Conservation (phyloP, 1,140 invertebrate genomes). For the Hesperophylax magnus region DNA sequence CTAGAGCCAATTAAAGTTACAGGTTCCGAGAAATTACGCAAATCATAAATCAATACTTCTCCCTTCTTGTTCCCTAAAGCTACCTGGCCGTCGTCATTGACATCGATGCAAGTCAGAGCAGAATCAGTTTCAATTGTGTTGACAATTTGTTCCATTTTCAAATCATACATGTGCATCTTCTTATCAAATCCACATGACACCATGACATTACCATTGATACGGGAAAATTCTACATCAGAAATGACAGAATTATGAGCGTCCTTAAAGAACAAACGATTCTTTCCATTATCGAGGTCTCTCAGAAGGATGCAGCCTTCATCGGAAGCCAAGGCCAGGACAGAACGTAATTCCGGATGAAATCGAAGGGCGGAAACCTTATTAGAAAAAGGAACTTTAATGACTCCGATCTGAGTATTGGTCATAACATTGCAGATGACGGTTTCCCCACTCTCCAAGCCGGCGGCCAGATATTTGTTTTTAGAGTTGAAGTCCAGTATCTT, state of each 20-base stretch:
- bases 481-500: conserved; percentile 68
- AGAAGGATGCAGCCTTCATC: conserved; percentile 68
- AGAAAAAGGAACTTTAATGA: conserved; percentile 64
- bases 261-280: conserved; percentile 67
- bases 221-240: conserved; percentile 66
- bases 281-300: conserved; percentile 66
- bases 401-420: conserved; percentile 65
- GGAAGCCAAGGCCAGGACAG: conserved; percentile 65
- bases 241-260: conserved; percentile 68
- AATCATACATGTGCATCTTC: conserved; percentile 67
- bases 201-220: conserved; percentile 67
- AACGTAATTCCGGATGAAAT: conserved; percentile 67
- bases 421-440: conserved; percentile 66
- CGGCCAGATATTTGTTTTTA: conserved; percentile 67
- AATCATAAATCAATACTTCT: conserved; percentile 65
- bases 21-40: conserved; percentile 64
- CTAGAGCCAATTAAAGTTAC: conserved; percentile 64
- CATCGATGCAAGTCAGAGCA: conserved; percentile 65
- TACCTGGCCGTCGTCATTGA: conserved; percentile 64
- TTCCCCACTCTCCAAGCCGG: conserved; percentile 66
- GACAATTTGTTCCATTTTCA: conserved; percentile 65
- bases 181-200: conserved; percentile 68
- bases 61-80: conserved; percentile 67
- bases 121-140: conserved; percentile 64
- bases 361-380: conserved; percentile 67